A percentile compares a stretch with the other conserved stretches of the same genome.
phyloP scores from a whole-genome alignment of 2,113 vertebrate species.

The Synchiropus splendidus region DNA sequence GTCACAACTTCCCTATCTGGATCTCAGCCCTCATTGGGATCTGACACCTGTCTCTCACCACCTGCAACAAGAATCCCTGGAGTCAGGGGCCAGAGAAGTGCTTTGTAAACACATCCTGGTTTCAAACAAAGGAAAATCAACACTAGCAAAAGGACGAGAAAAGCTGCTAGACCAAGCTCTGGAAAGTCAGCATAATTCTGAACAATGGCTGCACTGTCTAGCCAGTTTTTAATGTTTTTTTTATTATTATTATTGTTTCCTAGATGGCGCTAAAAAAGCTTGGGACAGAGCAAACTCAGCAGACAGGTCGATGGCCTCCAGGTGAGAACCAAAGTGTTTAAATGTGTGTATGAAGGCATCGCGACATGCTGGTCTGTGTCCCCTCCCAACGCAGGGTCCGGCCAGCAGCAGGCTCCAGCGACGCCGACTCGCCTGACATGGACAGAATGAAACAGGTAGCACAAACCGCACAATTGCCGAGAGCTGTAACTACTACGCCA shows the following conservation, averaged over 20 bases:
- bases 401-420: conserved; percentile 75
- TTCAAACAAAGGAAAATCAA: too few relatives aligned
- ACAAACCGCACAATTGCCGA: too few relatives aligned
- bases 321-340: conserved; percentile 64
- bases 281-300: conserved; percentile 97
- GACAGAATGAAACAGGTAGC: conserved; percentile 97
- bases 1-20: too few relatives aligned
- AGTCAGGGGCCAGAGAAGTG: too few relatives aligned
- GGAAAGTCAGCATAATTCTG: background rate
- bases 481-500: too few relatives aligned
- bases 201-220: background rate
- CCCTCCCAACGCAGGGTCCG: conserved; percentile 72
- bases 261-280: conserved; percentile 88
- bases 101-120: too few relatives aligned
- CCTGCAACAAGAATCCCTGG: too few relatives aligned
- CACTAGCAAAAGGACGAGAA: too few relatives aligned
- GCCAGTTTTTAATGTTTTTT: background rate
- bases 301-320: conserved; percentile 86
- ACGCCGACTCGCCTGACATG: conserved; percentile 87
- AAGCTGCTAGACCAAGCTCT: too few relatives aligned
- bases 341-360: background rate
- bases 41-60: too few relatives aligned
- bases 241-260: conserved; percentile 3
- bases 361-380: background rate
- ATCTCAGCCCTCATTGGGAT: too few relatives aligned